Conservation (phyloP, 2,113 vertebrate species). For the Scomber colias region DNA sequence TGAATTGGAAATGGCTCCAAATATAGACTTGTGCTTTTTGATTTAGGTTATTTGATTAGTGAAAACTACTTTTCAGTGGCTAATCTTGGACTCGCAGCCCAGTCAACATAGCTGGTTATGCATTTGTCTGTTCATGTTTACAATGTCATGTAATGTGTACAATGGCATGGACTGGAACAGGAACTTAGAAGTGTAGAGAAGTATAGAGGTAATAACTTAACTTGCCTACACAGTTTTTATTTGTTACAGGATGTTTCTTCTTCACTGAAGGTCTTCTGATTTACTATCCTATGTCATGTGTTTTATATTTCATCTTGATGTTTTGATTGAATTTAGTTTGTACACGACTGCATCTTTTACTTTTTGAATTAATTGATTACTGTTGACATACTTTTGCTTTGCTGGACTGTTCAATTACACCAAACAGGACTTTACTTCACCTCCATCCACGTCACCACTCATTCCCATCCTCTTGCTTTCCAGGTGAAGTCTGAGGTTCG, state of each 20-base stretch:
- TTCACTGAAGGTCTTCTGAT: not conserved
- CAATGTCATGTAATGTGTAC: not conserved
- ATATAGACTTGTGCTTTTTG: not conserved
- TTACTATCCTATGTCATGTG: not conserved
- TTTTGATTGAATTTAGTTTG: not conserved
- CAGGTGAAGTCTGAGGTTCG: conserved; percentile 95
- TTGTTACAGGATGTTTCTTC: not conserved
- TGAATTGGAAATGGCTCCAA: not conserved
- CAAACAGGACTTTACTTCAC: not conserved
- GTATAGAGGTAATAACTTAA: too few relatives aligned
- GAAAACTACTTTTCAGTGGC: too few relatives aligned
- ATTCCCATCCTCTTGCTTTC: not conserved
- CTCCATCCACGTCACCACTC: not conserved
- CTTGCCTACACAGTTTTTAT: too few relatives aligned
- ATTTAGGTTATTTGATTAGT: too few relatives aligned
- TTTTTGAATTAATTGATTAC: too few relatives aligned
- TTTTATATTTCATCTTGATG: not conserved
- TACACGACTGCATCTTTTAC: too few relatives aligned
- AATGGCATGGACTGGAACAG: too few relatives aligned
- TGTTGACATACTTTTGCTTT: not conserved
- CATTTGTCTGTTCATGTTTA: not conserved
- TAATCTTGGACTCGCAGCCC: too few relatives aligned
- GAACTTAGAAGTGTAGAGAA: not conserved
- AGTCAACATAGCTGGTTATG: too few relatives aligned
- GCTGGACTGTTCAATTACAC: not conserved